Evolutionary conservation across 1,140 invertebrate genomes (phyloP).

Genomic region (Bemisia tabaci): DNA sequence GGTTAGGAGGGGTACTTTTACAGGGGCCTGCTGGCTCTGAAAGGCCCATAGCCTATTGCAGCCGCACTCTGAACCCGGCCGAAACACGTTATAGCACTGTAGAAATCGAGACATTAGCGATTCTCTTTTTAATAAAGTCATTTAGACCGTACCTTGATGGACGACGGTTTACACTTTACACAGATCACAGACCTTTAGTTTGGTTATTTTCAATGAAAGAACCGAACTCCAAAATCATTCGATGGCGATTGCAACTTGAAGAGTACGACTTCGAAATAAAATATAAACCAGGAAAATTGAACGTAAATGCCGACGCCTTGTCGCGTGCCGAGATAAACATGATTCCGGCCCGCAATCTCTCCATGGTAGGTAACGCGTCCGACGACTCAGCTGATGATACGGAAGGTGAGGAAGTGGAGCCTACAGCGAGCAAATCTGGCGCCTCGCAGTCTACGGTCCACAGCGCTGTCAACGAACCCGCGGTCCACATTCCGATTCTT

Average conservation of each 20-base stretch:
- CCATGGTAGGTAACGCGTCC: background rate
- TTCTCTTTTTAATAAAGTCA: constrained; percentile 32
- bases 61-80: constrained; percentile 28
- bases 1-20: constrained; percentile 24
- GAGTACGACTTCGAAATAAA: constrained; percentile 33
- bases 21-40: constrained; percentile 23
- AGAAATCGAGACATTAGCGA: constrained; percentile 31
- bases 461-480: background rate
- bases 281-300: constrained; percentile 30
- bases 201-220: constrained; percentile 37
- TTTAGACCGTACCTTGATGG: constrained; percentile 36
- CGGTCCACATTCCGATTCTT: background rate
- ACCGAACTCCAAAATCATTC: too few species aligned
- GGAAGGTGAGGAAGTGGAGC: background rate
- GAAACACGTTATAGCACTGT: constrained; percentile 31
- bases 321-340: background rate
- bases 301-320: constrained; percentile 23
- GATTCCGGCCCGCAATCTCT: background rate
- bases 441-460: background rate
- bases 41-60: constrained; percentile 29
- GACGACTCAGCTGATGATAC: background rate
- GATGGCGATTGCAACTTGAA: constrained; percentile 34
- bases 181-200: constrained; percentile 35
- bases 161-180: constrained; percentile 34
- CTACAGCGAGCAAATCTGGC: background rate